Conservation (phyloP, 1,140 invertebrate genomes). For the Zaprionus lachaisei region DNA sequence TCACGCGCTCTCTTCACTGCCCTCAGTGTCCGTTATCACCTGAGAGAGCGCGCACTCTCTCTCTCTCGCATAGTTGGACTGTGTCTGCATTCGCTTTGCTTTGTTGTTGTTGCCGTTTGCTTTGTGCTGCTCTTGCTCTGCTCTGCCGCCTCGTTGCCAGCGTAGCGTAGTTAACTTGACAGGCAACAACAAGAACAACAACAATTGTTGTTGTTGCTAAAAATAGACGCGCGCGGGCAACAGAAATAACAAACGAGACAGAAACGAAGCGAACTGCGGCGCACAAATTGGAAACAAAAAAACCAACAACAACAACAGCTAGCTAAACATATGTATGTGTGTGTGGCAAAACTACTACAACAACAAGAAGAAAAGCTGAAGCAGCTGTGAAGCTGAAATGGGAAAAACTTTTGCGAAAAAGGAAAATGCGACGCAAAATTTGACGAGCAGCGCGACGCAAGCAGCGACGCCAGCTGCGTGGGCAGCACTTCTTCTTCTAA, state of each 20-base stretch:
- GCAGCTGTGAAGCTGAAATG: slow-evolving; percentile 52
- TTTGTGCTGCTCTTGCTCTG: slow-evolving; percentile 35
- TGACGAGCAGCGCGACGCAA: slow-evolving; percentile 48
- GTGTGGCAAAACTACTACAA: slow-evolving; percentile 53
- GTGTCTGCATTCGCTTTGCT: slow-evolving; percentile 46
- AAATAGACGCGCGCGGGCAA: slow-evolving; percentile 73
- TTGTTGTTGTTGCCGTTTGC: slow-evolving; percentile 32
- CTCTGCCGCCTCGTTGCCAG: slow-evolving; percentile 57
- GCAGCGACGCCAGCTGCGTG: slow-evolving; percentile 37
- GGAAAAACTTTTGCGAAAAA: slow-evolving; percentile 37
- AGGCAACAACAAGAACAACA: slow-evolving; percentile 52
- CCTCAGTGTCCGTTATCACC: slow-evolving; percentile 43
- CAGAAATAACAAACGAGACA: slow-evolving; percentile 62
- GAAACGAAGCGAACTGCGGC: slow-evolving; percentile 53
- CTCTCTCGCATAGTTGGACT: slow-evolving; percentile 64
- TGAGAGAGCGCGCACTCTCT: slow-evolving; percentile 18
- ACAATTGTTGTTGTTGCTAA: slow-evolving; percentile 67
- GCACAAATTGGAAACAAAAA: slow-evolving; percentile 51
- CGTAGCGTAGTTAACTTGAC: slow-evolving; percentile 78
- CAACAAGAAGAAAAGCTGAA: slow-evolving; percentile 42
- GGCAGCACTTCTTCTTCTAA: slow-evolving; percentile 34
- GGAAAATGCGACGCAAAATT: slow-evolving; percentile 67
- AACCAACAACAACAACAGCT: slow-evolving; percentile 43
- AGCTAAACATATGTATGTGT: slow-evolving; percentile 27
- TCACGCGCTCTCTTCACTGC: slow-evolving; percentile 31